Evolutionary conservation across 2,888 invertebrate species (phyloP), one percentile per base, ranked within the genome.

Genomic region (Agrochola macilenta): DNA sequence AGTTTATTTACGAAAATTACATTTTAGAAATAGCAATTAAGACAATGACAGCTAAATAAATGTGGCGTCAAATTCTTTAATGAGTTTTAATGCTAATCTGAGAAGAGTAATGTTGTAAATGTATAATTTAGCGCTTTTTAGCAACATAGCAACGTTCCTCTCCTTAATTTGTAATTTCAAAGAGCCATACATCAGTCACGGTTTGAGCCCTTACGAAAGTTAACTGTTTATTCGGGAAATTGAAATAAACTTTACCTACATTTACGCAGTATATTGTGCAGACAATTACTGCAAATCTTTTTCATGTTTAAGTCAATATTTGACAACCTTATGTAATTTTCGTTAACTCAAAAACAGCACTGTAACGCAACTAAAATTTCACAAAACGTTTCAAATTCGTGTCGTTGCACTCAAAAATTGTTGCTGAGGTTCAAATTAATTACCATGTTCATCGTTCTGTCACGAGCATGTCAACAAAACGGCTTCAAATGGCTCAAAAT

Each of bases 361-460:
- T 26, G 77, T 76, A 75, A 76, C 61, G 70, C 64, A 57, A 69
- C 61, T 39, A 74, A 82, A 82, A 81, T 66, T 78, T 58, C 60
- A 79, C 76, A 79, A 84, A 82, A 71, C 76, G 66, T 43, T 81
- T 43, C 3, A 65, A 66, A 82, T 84, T 82, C 81, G 70, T 86
- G 85, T 86, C 85, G 86, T 66, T 86, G 87, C 81, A 81, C 81
- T 82, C 85, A 64, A 78, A 87, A 89, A 81, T 81, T 54, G 75
- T 75, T 64, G 75, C n/a, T 23, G 66, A 43, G 58, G 75, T 83
- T 79, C 84, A 88, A 84, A 89, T 83, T 85, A 83, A 88, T 89
- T 85, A 87, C 66, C 68, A 76, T 75, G 84, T 76, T 81, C 88
- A 88, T 74, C 86, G 83, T 74, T 68, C 78, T 85, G 87, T 90